Conservation (phyloP, 23 tunicate genomes). For the Trididemnum clinides region DNA sequence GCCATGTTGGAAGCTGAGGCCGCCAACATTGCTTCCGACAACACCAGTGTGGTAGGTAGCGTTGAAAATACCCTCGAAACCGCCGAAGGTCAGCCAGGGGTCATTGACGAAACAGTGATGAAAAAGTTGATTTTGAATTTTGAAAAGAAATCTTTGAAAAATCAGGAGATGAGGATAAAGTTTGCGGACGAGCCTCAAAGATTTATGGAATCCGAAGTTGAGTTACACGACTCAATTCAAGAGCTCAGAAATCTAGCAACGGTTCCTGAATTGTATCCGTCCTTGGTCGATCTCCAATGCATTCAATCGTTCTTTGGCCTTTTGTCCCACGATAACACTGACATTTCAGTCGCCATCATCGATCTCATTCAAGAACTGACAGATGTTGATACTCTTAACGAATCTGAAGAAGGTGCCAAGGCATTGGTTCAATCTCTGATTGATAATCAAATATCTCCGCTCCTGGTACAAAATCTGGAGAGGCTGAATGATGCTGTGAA, state of each 20-base stretch:
- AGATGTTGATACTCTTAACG: conserved; percentile 46
- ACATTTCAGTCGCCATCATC: conserved; percentile 60
- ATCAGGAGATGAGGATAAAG: conserved; percentile 88
- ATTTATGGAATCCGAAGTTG: conserved; percentile 81
- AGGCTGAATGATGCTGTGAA: conserved; percentile 71
- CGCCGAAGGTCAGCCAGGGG: no score
- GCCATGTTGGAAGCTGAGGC: conserved; percentile 30
- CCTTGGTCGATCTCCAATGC: conserved; percentile 52
- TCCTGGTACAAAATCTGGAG: conserved; percentile 71
- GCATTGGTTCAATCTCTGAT: conserved; percentile 58
- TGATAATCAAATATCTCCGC: conserved; percentile 41
- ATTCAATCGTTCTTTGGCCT: conserved; percentile 56
- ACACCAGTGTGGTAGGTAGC: no score
- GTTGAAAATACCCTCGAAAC: no score
- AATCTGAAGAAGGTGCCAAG: conserved; percentile 59
- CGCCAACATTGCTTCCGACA: no score
- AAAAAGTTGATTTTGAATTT: conserved; percentile 70
- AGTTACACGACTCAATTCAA: conserved; percentile 50
- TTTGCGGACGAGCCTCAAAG: conserved; percentile 77
- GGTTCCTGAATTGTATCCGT: conserved; percentile 69
- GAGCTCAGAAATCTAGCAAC: conserved; percentile 73
- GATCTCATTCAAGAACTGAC: conserved; percentile 79
- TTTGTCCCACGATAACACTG: conserved; percentile 67
- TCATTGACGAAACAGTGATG: conserved; percentile 60
- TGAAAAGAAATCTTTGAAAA: conserved; percentile 68